These are phyloP conservation scores for Scyliorhinus canicula DNA, from an alignment of 2,797 vertebrate species.

Conservation along the genomic window DNA sequence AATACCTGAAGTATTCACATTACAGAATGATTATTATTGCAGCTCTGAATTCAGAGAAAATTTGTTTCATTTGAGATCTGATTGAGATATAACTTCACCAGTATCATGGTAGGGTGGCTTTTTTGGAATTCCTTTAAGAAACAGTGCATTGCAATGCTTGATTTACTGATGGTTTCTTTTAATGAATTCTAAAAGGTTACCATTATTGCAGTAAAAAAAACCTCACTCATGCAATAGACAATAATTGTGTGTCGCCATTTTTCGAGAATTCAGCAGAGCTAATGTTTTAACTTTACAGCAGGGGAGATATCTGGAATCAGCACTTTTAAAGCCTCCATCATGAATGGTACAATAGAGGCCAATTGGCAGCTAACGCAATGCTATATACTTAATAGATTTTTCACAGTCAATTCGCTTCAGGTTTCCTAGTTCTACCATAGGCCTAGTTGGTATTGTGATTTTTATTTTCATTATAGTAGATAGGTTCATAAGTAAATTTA, in stretches of 20 bases:
- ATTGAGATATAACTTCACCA: background rate
- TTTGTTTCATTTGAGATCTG: background rate
- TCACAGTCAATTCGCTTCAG: background rate
- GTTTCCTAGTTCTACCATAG: background rate
- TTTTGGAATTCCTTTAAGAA: background rate
- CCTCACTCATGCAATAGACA: background rate
- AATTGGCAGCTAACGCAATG: slow-evolving; percentile 3
- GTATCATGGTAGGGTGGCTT: background rate
- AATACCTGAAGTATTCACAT: too few species aligned
- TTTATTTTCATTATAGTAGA: background rate
- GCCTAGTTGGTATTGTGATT: background rate
- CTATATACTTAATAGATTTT: background rate
- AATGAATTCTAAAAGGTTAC: slow-evolving; percentile 2
- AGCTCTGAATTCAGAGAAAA: background rate
- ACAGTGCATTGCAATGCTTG: background rate
- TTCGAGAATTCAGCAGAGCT: background rate
- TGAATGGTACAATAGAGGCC: background rate
- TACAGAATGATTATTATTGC: background rate
- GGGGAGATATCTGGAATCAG: background rate
- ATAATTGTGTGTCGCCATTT: background rate
- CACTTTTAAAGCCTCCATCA: background rate
- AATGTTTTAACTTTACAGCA: background rate
- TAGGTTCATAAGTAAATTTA: background rate
- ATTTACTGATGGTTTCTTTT: background rate
- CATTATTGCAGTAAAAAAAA: background rate